phyloP scores from a whole-genome alignment of 2,113 vertebrate species.

The Suncus etruscus region DNA sequence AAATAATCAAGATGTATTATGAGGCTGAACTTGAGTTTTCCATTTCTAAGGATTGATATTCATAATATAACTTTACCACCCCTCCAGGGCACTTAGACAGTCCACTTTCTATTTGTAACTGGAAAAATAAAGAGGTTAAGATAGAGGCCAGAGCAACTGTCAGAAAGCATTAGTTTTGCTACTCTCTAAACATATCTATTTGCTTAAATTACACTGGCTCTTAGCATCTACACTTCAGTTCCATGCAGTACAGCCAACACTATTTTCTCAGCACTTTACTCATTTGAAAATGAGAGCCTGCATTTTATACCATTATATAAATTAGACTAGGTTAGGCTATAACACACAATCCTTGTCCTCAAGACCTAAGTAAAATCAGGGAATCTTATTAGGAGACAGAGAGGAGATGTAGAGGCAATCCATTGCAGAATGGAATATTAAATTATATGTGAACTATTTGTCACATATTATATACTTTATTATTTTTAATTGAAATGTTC shows the following conservation, averaged over 20 bases:
- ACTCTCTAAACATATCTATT: conserved; percentile 71
- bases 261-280: conserved; percentile 65
- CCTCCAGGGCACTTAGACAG: conserved; percentile 39
- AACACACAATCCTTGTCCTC: conserved; percentile 47
- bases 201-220: conserved; percentile 72
- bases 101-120: conserved; percentile 64
- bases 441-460: neutral
- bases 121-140: conserved; percentile 76
- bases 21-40: conserved; percentile 52
- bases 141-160: conserved; percentile 75
- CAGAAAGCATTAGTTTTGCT: conserved; percentile 74
- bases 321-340: conserved; percentile 50
- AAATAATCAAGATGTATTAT: conserved; percentile 49
- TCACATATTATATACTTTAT: neutral
- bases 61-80: conserved; percentile 31
- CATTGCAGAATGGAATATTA: neutral
- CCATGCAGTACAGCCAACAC: conserved; percentile 35
- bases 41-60: conserved; percentile 26
- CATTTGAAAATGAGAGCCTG: conserved; percentile 70
- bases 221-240: conserved; percentile 50
- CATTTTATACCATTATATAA: conserved; percentile 75
- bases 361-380: conserved; percentile 67
- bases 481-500: conserved; percentile 26
- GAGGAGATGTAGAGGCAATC: neutral
- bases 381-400: conserved; percentile 25